phyloP scores from a whole-genome alignment of 2,797 vertebrate species.

The Hemitrygon akajei region DNA sequence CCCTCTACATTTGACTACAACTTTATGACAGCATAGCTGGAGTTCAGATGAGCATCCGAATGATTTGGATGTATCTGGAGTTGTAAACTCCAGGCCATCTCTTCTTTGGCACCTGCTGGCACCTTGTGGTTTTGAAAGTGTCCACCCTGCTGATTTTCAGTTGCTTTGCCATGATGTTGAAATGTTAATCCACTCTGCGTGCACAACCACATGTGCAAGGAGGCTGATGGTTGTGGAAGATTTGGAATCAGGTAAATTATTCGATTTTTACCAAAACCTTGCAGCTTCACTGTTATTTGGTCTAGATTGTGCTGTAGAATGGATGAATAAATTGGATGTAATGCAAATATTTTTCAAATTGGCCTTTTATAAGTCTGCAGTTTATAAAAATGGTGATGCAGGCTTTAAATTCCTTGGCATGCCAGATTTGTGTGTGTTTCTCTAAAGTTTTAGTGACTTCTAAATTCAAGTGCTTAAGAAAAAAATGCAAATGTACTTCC shows the following conservation, averaged over 20 bases:
- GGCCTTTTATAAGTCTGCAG: neutral
- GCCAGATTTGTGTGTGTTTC: neutral
- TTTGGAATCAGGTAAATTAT: neutral
- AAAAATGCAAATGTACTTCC: neutral
- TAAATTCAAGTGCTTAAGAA: neutral
- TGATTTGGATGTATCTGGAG: neutral
- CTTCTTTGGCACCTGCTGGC: neutral
- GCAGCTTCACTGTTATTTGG: neutral
- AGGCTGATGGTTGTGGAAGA: neutral
- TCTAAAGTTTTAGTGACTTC: neutral
- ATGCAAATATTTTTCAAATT: neutral
- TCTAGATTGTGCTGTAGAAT: neutral
- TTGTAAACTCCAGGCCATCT: neutral
- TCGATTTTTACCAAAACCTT: neutral
- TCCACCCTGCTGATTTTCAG: neutral
- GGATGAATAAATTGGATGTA: constrained; percentile 6
- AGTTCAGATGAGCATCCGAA: neutral
- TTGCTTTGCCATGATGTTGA: neutral
- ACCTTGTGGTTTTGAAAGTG: neutral
- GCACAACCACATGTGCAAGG: neutral
- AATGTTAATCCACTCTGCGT: neutral
- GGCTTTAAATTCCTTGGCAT: constrained; percentile 13
- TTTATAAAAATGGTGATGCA: constrained; percentile 15
- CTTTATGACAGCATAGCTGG: neutral
- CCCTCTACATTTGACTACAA: too few species aligned